Evolutionary conservation across 2,888 invertebrate species (phyloP).

Genomic region (Encarsia formosa): DNA sequence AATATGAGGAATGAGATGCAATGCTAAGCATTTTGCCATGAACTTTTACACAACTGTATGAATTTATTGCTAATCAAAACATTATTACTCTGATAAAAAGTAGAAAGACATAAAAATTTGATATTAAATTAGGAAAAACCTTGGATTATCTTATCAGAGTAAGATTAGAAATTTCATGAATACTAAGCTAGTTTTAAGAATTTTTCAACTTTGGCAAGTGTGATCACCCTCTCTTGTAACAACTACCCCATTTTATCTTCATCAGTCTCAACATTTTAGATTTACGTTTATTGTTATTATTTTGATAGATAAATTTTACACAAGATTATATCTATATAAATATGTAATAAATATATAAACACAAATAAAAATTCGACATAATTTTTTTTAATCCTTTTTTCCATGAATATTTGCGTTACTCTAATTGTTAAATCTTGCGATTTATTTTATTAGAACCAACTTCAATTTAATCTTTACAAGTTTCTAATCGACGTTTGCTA

Average conservation of each 20-base stretch:
- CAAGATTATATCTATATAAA: conserved; percentile 45
- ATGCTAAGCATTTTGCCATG: conserved; percentile 25
- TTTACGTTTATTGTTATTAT: conserved; percentile 46
- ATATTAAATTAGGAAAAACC: conserved; percentile 20
- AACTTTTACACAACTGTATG: conserved; percentile 34
- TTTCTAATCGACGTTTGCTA: neutral
- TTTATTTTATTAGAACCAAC: conserved; percentile 8
- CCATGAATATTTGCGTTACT: too few species aligned
- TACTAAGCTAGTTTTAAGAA: neutral
- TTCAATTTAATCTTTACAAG: conserved; percentile 16
- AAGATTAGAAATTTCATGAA: conserved; percentile 7
- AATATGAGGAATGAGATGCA: conserved; percentile 24
- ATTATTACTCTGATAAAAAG: conserved; percentile 20
- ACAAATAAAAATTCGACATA: conserved; percentile 45
- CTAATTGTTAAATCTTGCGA: too few species aligned
- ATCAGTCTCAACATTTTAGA: conserved; percentile 36
- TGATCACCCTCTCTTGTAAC: conserved; percentile 16
- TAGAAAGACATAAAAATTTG: conserved; percentile 20
- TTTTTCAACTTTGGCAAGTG: conserved; percentile 25
- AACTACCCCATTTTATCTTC: conserved; percentile 23
- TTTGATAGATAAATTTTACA: conserved; percentile 49
- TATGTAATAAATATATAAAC: conserved; percentile 47
- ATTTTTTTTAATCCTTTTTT: too few species aligned
- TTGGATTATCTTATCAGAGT: conserved; percentile 14
- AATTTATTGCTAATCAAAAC: conserved; percentile 30